These are phyloP conservation scores for Danaus chrysippus DNA, from an alignment of 2,888 invertebrate species.

Conservation along the genomic window DNA sequence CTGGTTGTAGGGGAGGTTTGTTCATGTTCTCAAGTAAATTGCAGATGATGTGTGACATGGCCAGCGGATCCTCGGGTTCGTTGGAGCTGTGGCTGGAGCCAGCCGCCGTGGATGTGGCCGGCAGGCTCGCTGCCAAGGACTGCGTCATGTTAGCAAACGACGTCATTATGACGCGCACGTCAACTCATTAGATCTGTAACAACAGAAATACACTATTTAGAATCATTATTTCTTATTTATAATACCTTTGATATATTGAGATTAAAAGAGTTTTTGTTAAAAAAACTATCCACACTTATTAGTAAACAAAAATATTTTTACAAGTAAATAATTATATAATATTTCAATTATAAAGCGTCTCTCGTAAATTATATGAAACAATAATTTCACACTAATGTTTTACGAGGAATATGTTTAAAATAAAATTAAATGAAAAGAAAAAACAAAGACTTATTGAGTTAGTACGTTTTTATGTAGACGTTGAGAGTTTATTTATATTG, in stretches of 20 bases:
- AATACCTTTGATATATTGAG: neutral
- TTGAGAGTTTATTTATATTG: too few relatives aligned
- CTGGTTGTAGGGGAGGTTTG: slow-evolving; percentile 57
- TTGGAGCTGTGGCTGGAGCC: slow-evolving; percentile 46
- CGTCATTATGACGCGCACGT: slow-evolving; percentile 55
- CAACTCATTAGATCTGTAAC: slow-evolving; percentile 69
- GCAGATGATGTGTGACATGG: slow-evolving; percentile 72
- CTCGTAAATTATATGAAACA: too few relatives aligned
- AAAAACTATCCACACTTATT: neutral
- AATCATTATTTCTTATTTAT: neutral
- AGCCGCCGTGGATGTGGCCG: slow-evolving; percentile 53
- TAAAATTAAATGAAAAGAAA: too few relatives aligned
- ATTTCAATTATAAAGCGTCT: too few relatives aligned
- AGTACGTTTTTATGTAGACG: too few relatives aligned
- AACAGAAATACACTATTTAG: slow-evolving; percentile 33
- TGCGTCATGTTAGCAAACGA: slow-evolving; percentile 68
- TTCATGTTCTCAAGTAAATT: slow-evolving; percentile 77
- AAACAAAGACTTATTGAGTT: too few relatives aligned
- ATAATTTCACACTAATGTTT: too few relatives aligned
- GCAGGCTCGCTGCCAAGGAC: slow-evolving; percentile 57
- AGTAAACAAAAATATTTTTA: slow-evolving; percentile 3
- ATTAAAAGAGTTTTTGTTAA: neutral
- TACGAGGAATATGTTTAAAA: too few relatives aligned
- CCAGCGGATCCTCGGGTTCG: slow-evolving; percentile 57
- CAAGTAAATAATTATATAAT: too few relatives aligned